Evolutionary conservation across 2,113 vertebrate species (phyloP).

Genomic region (Amphilophus citrinellus): DNA sequence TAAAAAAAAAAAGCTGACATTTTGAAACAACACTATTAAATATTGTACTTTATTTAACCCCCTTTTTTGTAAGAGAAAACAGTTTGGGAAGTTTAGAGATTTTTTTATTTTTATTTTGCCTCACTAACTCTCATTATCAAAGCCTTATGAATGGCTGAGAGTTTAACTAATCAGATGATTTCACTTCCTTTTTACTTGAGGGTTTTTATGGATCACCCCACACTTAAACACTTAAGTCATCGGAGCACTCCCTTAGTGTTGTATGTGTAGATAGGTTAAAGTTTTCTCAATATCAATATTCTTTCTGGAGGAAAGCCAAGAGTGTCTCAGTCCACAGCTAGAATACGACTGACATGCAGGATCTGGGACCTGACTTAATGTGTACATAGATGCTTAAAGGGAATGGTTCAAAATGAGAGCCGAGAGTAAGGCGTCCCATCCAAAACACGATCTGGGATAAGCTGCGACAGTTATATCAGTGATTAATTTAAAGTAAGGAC

Average conservation of each 20-base stretch:
- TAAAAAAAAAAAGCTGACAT: slow-evolving; percentile 75
- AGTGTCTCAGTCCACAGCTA: slow-evolving; percentile 70
- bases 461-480: background rate
- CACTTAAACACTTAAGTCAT: slow-evolving; percentile 76
- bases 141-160: slow-evolving; percentile 78
- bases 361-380: slow-evolving; percentile 43
- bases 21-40: slow-evolving; percentile 75
- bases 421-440: background rate
- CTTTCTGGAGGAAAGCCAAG: slow-evolving; percentile 74
- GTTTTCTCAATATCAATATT: slow-evolving; percentile 69
- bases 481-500: slow-evolving; percentile 11
- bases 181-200: slow-evolving; percentile 66
- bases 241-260: slow-evolving; percentile 79
- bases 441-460: slow-evolving; percentile 2
- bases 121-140: slow-evolving; percentile 85
- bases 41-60: slow-evolving; percentile 53
- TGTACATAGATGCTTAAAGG: slow-evolving; percentile 62
- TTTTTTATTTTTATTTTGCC: slow-evolving; percentile 69
- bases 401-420: slow-evolving; percentile 42
- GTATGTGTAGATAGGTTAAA: slow-evolving; percentile 75
- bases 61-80: slow-evolving; percentile 74
- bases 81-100: slow-evolving; percentile 64
- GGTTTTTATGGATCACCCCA: slow-evolving; percentile 67
- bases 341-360: slow-evolving; percentile 19
- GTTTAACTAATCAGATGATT: slow-evolving; percentile 69